A percentile compares a stretch with the other conserved stretches of the same genome.
Conservation (phyloP, 2,113 vertebrate species). For the Mustelus asterias region DNA sequence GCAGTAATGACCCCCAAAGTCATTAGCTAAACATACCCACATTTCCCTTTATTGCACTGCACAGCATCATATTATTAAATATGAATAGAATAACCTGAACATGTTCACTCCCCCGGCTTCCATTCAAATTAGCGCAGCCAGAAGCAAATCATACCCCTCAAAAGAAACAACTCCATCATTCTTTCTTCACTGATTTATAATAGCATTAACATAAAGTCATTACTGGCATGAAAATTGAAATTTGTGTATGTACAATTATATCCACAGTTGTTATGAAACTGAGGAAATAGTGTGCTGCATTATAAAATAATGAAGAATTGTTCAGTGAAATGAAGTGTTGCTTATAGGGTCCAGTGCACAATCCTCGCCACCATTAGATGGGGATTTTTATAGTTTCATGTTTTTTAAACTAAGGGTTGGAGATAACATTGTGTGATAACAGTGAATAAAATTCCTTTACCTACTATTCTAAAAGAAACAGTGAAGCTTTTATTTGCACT, state of each 20-base stretch:
- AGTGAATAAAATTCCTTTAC: background rate
- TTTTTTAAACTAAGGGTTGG: background rate
- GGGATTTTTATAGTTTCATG: background rate
- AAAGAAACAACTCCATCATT: background rate
- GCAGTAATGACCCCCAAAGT: background rate
- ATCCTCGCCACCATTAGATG: background rate
- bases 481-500: background rate
- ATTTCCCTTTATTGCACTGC: background rate
- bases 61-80: background rate
- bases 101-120: background rate
- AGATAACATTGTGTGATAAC: background rate
- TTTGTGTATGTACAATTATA: background rate
- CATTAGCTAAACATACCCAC: background rate
- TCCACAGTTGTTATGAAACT: background rate
- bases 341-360: background rate
- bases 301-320: background rate
- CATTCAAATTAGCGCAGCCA: background rate
- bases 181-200: background rate
- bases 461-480: background rate
- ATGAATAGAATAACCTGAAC: background rate
- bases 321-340: background rate
- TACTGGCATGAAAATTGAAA: background rate
- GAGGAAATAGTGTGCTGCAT: background rate
- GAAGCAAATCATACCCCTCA: background rate
- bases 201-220: background rate